Evolutionary conservation across 2,113 vertebrate genomes (phyloP), one percentile per base, ranked within the genome.

Genomic region (Accipiter cooperii): DNA sequence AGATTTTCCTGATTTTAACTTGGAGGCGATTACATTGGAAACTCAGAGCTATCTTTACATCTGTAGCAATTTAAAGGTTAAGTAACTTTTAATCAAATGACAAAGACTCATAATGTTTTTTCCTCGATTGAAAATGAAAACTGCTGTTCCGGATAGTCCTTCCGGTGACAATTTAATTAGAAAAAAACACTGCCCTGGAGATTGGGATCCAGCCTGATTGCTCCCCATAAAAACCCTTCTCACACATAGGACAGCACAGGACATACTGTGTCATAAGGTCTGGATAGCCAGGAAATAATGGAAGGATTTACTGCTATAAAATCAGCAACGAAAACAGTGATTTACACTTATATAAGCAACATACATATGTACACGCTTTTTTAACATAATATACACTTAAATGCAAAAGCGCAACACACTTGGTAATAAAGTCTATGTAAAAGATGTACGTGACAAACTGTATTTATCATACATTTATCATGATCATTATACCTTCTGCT

Each of bases 1-100:
- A 98, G 97, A 98, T 95, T 98, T 98, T 98, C 97, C 96, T 89
- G 97, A 98, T 98, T 98, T 98, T 97, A 98, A 98, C 97, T 98
- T 97, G 95, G 93, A 98, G 97, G 97, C 88, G 98, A 98, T 98
- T 98, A 98, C 97, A 95, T 93, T 97, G 96, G 96, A 98, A 98
- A 98, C 97, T 98, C 96, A 93, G 96, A 96, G 95, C 87, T 92
- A 97, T 97, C 98, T 98, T 98, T 98, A 98, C 94, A 96, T 96
- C 96, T 96, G 94, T 96, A 97, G 98, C 95, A 98, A 98, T 98
- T 90, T 96, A 97, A 98, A 98, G 97, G 96, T 96, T 98, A 98
- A 98, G 96, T 97, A 97, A 98, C 98, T 98, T 98, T 97, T 97
- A 98, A 98, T 97, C 97, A 98, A 98, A 97, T 97, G 93, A 96